These are phyloP conservation scores for Thereva unica DNA, from an alignment of 2,888 invertebrate species.

Conservation along the genomic window DNA sequence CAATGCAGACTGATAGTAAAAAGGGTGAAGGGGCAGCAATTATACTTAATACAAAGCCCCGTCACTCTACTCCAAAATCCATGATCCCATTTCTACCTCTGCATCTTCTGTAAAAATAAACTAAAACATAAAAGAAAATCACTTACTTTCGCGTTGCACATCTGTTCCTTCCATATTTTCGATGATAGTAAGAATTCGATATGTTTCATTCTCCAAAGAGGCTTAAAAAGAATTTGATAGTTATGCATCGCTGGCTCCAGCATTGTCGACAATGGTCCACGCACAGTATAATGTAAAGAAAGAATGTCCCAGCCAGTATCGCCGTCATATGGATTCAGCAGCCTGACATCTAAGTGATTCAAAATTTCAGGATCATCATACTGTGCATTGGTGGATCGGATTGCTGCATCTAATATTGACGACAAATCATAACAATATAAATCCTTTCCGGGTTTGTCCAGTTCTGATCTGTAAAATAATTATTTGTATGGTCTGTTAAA, in stretches of 20 bases:
- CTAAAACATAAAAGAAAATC: constrained; percentile 13
- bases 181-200: constrained; percentile 57
- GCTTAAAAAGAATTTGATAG: constrained; percentile 56
- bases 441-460: constrained; percentile 83
- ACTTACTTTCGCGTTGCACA: constrained; percentile 56
- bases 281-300: constrained; percentile 55
- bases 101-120: background rate
- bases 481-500: constrained; percentile 14
- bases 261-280: constrained; percentile 57
- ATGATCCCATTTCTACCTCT: too few relatives aligned
- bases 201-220: constrained; percentile 58
- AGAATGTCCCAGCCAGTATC: constrained; percentile 58
- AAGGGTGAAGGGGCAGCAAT: too few relatives aligned
- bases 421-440: constrained; percentile 88
- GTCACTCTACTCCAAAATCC: too few relatives aligned
- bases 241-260: constrained; percentile 56
- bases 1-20: too few relatives aligned
- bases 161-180: constrained; percentile 58
- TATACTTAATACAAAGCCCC: too few relatives aligned
- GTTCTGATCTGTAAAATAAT: constrained; percentile 69
- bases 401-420: constrained; percentile 80
- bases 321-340: constrained; percentile 59
- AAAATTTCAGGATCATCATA: constrained; percentile 91
- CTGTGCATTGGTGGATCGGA: constrained; percentile 91
- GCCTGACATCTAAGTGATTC: constrained; percentile 81